phyloP scores from a whole-genome alignment of 2,797 vertebrate species.

The Amblyopsis hoosieri region DNA sequence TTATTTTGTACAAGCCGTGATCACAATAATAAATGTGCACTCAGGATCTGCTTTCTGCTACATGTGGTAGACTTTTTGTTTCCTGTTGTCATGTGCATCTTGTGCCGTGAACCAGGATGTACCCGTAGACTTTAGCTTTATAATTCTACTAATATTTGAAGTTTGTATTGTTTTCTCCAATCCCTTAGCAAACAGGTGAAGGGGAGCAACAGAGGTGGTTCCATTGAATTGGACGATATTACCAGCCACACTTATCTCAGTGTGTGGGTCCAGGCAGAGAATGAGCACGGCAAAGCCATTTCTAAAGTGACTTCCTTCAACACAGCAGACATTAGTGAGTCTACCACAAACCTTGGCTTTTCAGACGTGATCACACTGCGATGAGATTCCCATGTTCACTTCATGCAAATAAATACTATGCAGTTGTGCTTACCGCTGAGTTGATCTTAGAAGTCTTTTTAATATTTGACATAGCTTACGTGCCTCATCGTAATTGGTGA shows the following conservation, averaged over 20 bases:
- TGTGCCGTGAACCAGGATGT: no score
- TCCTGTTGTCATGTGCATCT: background rate
- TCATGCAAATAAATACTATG: background rate
- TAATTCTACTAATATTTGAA: no score
- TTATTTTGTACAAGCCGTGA: background rate
- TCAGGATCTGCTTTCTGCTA: no score
- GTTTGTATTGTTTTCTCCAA: background rate
- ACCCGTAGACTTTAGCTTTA: no score
- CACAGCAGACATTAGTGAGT: conserved; percentile 65
- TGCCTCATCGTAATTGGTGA: no score
- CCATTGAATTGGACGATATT: conserved; percentile 53
- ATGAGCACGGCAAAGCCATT: conserved; percentile 28
- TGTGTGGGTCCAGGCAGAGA: conserved; percentile 70
- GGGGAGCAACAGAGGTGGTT: background rate
- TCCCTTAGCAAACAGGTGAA: background rate
- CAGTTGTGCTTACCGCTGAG: no score
- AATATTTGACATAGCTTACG: no score
- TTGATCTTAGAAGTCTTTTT: no score
- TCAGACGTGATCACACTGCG: background rate
- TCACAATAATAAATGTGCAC: background rate
- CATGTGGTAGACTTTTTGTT: background rate
- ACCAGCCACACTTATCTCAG: background rate
- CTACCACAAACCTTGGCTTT: background rate
- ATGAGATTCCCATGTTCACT: background rate
- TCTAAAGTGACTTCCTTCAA: conserved; percentile 50